phyloP scores from a whole-genome alignment of 1,140 invertebrate species.

The Drosophila ohnishii region DNA sequence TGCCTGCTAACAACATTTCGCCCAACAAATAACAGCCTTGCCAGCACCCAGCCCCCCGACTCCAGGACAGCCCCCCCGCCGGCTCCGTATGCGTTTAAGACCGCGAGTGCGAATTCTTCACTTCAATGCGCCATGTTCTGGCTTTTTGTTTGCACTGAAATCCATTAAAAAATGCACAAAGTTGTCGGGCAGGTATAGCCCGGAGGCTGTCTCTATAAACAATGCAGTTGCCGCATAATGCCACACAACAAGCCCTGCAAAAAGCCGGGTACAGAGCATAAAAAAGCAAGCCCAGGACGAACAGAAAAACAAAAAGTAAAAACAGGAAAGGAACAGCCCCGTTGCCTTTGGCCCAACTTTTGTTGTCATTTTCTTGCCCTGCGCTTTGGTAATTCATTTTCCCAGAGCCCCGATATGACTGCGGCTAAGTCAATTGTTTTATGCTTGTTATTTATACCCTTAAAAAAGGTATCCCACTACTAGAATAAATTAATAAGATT shows the following conservation, averaged over 20 bases:
- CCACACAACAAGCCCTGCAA: conserved; percentile 51
- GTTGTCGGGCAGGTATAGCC: conserved; percentile 61
- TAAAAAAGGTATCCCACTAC: background rate
- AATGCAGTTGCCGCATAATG: conserved; percentile 74
- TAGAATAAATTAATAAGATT: no score
- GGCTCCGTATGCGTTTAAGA: conserved; percentile 60
- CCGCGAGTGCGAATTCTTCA: conserved; percentile 82
- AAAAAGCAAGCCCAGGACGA: conserved; percentile 4
- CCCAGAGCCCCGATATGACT: conserved; percentile 17
- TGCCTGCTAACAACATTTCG: conserved; percentile 74
- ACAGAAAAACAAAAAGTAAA: background rate
- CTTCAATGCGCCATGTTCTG: conserved; percentile 72
- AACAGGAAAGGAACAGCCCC: conserved; percentile 29
- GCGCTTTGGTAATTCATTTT: conserved; percentile 53
- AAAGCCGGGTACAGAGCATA: conserved; percentile 22
- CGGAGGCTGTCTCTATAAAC: conserved; percentile 59
- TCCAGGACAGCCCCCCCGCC: background rate
- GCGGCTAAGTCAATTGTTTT: conserved; percentile 41
- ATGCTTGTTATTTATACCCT: conserved; percentile 31
- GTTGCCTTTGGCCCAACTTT: conserved; percentile 40
- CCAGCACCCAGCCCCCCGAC: conserved; percentile 19
- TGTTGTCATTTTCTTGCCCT: conserved; percentile 61
- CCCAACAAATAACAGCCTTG: conserved; percentile 51
- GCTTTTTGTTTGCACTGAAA: conserved; percentile 53
- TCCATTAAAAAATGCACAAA: conserved; percentile 79